Evolutionary conservation across 1,140 invertebrate species (phyloP), one percentile per base, ranked within the genome.

Genomic region (Ostrea denselamellosa): DNA sequence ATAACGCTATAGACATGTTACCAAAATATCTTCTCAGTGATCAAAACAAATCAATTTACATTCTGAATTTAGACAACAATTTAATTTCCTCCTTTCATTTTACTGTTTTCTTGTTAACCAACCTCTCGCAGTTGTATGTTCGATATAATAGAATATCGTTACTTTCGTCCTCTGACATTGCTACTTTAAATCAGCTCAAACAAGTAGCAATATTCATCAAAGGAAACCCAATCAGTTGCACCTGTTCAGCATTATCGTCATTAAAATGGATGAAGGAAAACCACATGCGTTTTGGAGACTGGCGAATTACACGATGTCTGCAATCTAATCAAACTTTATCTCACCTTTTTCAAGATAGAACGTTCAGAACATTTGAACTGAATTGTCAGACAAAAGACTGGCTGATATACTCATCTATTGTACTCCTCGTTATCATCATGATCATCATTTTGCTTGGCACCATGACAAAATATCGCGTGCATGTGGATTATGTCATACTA

Each of bases 201-300:
- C 34, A 77, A 7, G 22, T 34, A 14, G 3, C 0, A 28, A 14
- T 77, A 28, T 14, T 28, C 25, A 77, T 77, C 28, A 25, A 44
- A 77, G 68, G 68, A 14, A 77, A 77, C 28, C 68, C 68, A 17
- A 28, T 77, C 25, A 77, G 12, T 77, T 77, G 68, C 25, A 25
- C 25, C 12, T 77, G 68, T 34, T 14, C 28, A 14, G 9, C 12
- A 8, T 12, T 77, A 28, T 77, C 9, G 8, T 77, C 68, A 25
- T n/a, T 62, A 12, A 62, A 62, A 17, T 62, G 58, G 58, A 62
- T 14, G 58, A 62, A 62, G n/a, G 58, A 77, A 77, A 77, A 77
- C 25, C 25, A 77, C 34, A 34, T 28, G 22, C 25, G 68, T 14
- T 77, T 77, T 34, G 68, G 68, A 77, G 68, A 77, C 28, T 0